phyloP scores from a whole-genome alignment of 2,797 vertebrate species.

The Pipistrellus kuhlii region DNA sequence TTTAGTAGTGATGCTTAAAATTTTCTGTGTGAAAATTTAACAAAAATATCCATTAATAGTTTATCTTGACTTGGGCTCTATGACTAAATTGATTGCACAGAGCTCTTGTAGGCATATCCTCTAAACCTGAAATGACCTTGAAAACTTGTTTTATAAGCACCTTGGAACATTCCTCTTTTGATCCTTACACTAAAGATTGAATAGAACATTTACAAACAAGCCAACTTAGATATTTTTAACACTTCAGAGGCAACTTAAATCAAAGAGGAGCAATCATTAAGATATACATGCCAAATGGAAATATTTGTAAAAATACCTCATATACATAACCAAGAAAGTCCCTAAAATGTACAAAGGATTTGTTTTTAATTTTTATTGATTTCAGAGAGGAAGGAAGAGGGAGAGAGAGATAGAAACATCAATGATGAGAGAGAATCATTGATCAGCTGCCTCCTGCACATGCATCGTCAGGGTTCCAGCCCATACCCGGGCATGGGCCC shows the following conservation, averaged over 20 bases:
- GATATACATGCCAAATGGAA: neutral
- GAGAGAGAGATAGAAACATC: too few relatives aligned
- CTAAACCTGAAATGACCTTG: neutral
- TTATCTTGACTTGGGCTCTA: neutral
- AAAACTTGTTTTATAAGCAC: neutral
- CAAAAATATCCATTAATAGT: neutral
- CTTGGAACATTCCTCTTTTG: conserved; percentile 22
- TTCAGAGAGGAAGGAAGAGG: too few relatives aligned
- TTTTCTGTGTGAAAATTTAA: conserved; percentile 53
- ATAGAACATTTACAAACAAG: neutral
- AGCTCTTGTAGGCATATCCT: neutral
- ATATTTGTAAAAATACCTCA: neutral
- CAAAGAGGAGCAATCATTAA: neutral
- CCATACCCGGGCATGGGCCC: too few relatives aligned
- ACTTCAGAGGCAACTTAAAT: neutral
- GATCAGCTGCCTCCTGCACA: too few relatives aligned
- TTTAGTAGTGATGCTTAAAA: neutral
- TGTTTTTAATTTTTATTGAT: neutral
- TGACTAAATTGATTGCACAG: neutral
- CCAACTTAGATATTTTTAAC: conserved; percentile 5
- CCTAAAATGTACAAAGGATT: neutral
- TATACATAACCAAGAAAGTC: neutral
- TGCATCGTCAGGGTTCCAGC: too few relatives aligned
- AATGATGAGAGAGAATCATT: too few relatives aligned
- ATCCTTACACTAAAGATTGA: neutral